Percentiles rank a stretch among this genome's conserved stretches.
Conservation (phyloP, 64 coral and sea anemone species). For the Montipora efflorescens region DNA sequence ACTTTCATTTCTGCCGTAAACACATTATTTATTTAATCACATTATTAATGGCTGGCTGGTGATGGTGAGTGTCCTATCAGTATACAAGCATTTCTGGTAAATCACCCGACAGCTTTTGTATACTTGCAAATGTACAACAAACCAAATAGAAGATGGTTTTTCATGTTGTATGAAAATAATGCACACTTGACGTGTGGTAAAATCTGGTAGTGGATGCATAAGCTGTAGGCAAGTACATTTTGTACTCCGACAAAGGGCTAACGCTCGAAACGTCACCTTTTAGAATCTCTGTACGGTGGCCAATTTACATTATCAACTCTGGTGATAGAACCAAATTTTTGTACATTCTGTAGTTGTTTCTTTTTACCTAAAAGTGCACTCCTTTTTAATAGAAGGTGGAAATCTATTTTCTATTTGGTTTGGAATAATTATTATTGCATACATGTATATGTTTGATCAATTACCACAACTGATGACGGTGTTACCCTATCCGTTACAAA, state of each 20-base stretch:
- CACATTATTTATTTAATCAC: conserved; percentile 32
- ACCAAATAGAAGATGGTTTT: not conserved
- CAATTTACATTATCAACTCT: too few species aligned
- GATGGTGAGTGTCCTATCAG: conserved; percentile 9
- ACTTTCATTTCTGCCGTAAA: conserved; percentile 36
- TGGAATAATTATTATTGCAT: not conserved
- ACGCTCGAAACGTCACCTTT: too few species aligned
- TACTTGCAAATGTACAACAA: conserved; percentile 28
- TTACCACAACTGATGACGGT: conserved; percentile 8
- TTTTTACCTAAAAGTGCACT: conserved; percentile 13
- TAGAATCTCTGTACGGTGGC: too few species aligned
- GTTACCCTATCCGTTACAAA: conserved; percentile 12
- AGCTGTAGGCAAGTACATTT: conserved; percentile 15
- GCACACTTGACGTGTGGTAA: not conserved
- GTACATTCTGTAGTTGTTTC: not conserved
- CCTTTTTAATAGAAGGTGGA: conserved; percentile 14
- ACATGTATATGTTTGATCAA: conserved; percentile 39
- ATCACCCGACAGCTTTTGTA: not conserved
- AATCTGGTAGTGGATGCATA: conserved; percentile 32
- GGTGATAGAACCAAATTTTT: too few species aligned
- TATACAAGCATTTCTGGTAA: conserved; percentile 41
- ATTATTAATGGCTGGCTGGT: conserved; percentile 32
- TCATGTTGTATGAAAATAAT: not conserved
- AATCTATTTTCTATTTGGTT: conserved; percentile 45
- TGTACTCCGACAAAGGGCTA: too few species aligned